phyloP scores from a whole-genome alignment of 2,113 vertebrate genomes.

The Agapornis roseicollis region DNA sequence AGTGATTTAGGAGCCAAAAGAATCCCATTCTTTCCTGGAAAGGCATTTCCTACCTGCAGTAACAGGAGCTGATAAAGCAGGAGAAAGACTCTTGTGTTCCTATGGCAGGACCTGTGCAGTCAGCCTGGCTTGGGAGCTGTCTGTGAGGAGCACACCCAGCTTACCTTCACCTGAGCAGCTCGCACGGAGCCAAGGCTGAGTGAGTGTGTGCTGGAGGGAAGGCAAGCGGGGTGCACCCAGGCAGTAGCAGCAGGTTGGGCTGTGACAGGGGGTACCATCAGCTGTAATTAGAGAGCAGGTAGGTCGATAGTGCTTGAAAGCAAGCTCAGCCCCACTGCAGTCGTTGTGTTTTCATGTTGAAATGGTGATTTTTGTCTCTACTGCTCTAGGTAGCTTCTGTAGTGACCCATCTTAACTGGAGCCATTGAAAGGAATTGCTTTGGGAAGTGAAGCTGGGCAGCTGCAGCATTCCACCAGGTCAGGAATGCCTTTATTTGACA shows the following conservation, averaged over 20 bases:
- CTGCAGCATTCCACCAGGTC: neutral
- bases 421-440: neutral
- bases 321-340: neutral
- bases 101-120: slow-evolving; percentile 22
- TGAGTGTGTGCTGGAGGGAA: neutral
- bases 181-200: neutral
- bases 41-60: neutral
- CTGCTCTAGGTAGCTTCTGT: neutral
- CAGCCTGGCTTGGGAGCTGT: neutral
- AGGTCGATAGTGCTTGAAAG: neutral
- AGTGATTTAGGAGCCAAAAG: neutral
- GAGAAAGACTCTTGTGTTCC: neutral
- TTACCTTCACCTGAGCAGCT: neutral
- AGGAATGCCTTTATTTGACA: neutral
- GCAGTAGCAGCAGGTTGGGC: neutral
- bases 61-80: neutral
- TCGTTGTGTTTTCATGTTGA: neutral
- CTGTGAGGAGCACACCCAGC: slow-evolving; percentile 27
- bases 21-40: neutral
- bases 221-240: neutral
- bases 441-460: neutral
- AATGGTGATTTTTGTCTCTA: neutral
- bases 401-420: neutral
- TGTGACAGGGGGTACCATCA: neutral
- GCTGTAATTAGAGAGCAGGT: too few species aligned